Percentiles rank a stretch among this genome's conserved stretches.
Evolutionary conservation across 2,797 vertebrate species (phyloP).

Genomic region (Argyrosomus regius): DNA sequence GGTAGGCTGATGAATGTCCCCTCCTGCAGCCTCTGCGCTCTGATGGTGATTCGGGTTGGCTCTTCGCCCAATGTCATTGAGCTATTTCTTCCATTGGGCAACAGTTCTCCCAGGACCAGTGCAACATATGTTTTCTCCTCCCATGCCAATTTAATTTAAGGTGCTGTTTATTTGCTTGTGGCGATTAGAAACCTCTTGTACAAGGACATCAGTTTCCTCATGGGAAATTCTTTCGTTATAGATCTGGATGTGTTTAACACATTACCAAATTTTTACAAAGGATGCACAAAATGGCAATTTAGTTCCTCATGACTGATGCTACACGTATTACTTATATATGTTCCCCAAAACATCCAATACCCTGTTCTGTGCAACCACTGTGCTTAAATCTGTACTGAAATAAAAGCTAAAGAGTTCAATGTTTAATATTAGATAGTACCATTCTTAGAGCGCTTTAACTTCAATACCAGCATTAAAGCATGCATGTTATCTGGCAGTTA

Average conservation of each 20-base stretch:
- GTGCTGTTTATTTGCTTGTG: conserved; percentile 65
- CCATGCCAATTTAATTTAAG: conserved; percentile 65
- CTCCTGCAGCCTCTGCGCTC: conserved; percentile 23
- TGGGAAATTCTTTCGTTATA: conserved; percentile 31
- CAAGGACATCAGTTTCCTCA: conserved; percentile 59
- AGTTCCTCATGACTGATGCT: neutral
- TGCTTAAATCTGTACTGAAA: neutral
- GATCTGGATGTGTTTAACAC: neutral
- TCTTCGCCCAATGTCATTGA: conserved; percentile 57
- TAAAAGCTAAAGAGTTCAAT: neutral
- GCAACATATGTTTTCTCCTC: conserved; percentile 65
- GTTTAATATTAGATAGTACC: neutral
- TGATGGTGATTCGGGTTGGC: conserved; percentile 44
- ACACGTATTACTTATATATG: neutral
- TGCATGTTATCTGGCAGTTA: neutral
- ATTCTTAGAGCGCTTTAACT: neutral
- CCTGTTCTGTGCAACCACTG: neutral
- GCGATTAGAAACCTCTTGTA: conserved; percentile 46
- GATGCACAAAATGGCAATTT: conserved; percentile 8
- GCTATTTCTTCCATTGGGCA: conserved; percentile 52
- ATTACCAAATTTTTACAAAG: conserved; percentile 22
- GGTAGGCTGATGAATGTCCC: conserved; percentile 24
- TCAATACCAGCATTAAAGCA: neutral
- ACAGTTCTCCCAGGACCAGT: conserved; percentile 53
- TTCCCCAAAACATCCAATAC: neutral